Base-by-base conservation (phyloP, 64 coral and sea anemone species). In the Orbicella faveolata region DNA sequence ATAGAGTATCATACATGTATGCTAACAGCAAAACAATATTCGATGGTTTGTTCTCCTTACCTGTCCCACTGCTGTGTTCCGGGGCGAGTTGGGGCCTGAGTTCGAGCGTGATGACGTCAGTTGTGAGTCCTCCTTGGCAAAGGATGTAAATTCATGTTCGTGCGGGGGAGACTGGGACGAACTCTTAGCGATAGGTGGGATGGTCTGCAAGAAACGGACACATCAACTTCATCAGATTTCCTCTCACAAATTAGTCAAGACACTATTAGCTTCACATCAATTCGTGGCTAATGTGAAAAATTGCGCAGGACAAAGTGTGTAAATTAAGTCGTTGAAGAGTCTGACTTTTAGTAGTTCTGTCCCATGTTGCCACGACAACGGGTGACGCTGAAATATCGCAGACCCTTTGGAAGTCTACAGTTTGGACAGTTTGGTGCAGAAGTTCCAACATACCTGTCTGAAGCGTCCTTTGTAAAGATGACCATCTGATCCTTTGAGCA, bases 401-500 rank as follows among this genome's bases (percentile, higher is more conserved):
- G 55, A 59, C 55, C 15, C 12, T 59, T 59, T 16, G 1, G 15
- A 59, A 59, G 55, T 16, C 12, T 14, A 2, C 55, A 48, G 54
- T 30, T 30, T 30, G 30, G 30, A 30, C 30, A 30, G 55, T 59
- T 59, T 59, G 9, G 0, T 59, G 55, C 55, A 59, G 15, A 16
- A 59, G 55, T 59, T 59, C 12, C 15, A 33, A 62, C 87, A 37
- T 36, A 88, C 87, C 72, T 88, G 87, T n/a, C 74, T 78, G 13
- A 88, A 78, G 73, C 72, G 73, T 44, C 87, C 72, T 63, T 77
- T 88, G 36, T 99, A 99, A 39, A 95, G 79, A 77, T 98, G 96
- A 26, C 96, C 96, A 89, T 99, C 96, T 23, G 81, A 93, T n/a
- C 96, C 96, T 57, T 76, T 75, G 2, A 99, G 75, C 81, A 95